Base-by-base conservation (phyloP, 2,797 vertebrate species). In the Lagodon rhomboides region DNA sequence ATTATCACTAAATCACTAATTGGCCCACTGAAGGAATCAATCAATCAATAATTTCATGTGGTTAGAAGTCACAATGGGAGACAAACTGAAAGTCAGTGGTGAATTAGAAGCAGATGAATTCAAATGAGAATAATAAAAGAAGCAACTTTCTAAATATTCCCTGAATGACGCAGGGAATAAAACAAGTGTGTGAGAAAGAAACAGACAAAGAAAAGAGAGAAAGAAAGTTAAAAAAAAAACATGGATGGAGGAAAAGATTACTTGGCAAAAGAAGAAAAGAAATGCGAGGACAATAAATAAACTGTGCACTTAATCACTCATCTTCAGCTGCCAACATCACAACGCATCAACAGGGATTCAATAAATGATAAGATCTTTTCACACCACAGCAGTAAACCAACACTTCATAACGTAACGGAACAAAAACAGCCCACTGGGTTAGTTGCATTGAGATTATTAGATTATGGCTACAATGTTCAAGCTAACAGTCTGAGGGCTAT, bases 401-500 rank as follows among this genome's bases (percentile, higher is more conserved):
- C 3, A 53, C 61, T 6, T 56, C 7, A 15, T 41, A 13, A 66
- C 65, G 67, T 22, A 68, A 79, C 41, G 72, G 50, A 55, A 83
- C 66, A 70, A 25, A 12, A 60, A 66, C 49, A 66, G 77, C 44
- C 47, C 58, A 71, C 54, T 46, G 73, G 3, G 5, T 62, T 64
- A 16, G 68, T 87, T 87, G 83, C 85, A 83, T 79, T 61, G 59
- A 61, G 68, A 75, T 85, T 79, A 77, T 73, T 43, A 56, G 63
- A 27, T 75, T 79, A 83, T 87, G 86, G 85, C 85, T 93, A 90
- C 85, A 83, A 13, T 47, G 79, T 82, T 85, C 58, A 80, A 79
- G 61, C 87, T 79, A 89, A 93, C 89, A 88, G 83, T 91, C 90
- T 70, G 77, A 82, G 75, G 82, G 85, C 51, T 79, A 82, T 64